Evolutionary conservation across 1,140 invertebrate genomes (phyloP).

Genomic region (Pseudomyrmex gracilis): DNA sequence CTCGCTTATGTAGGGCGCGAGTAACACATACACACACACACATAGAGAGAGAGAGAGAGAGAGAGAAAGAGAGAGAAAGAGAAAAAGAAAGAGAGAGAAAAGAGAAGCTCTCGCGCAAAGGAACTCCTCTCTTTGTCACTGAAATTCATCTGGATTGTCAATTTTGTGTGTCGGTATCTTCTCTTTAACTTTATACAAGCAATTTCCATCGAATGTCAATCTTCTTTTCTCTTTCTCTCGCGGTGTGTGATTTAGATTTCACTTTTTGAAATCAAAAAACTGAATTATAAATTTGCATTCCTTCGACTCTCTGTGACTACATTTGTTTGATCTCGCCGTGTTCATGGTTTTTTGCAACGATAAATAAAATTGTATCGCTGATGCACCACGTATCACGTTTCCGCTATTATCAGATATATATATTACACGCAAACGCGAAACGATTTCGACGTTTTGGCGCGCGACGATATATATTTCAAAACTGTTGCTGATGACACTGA

Average conservation of each 20-base stretch:
- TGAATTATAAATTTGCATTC: too few relatives aligned
- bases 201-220: not conserved
- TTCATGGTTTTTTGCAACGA: not conserved
- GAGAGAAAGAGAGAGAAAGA: not conserved
- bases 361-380: slow-evolving; percentile 19
- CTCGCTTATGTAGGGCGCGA: slow-evolving; percentile 23
- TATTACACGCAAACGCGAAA: not conserved
- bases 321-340: not conserved
- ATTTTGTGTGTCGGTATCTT: not conserved
- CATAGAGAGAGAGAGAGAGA: not conserved
- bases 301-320: too few relatives aligned
- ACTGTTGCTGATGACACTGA: not conserved
- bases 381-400: not conserved
- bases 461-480: not conserved
- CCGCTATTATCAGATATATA: not conserved
- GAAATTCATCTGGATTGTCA: not conserved
- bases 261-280: too few relatives aligned
- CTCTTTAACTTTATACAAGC: not conserved
- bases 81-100: slow-evolving; percentile 2
- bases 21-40: too few relatives aligned
- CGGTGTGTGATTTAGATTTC: too few relatives aligned
- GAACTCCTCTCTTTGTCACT: not conserved
- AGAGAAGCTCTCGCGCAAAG: not conserved
- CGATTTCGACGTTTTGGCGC: not conserved
- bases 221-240: too few relatives aligned